phyloP scores from a whole-genome alignment of 35 echinoderm and acorn worm species.

The Ophiothrix spiculata region DNA sequence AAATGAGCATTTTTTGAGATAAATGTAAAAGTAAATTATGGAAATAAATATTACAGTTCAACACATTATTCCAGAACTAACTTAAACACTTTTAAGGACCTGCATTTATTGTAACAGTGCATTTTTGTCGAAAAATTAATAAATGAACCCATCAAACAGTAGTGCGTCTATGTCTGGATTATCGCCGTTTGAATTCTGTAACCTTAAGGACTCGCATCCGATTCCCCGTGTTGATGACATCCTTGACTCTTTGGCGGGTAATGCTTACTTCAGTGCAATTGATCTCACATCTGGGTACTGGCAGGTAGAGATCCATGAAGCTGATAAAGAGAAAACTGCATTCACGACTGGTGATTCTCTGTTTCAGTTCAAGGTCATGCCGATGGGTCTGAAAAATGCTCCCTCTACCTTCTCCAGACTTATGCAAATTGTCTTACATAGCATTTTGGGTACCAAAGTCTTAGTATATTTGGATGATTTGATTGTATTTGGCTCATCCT shows the following conservation, averaged over 20 bases:
- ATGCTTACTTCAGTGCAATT: constrained; percentile 28
- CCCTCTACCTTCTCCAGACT: constrained; percentile 23
- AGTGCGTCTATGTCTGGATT: constrained; percentile 43
- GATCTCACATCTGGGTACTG: constrained; percentile 33
- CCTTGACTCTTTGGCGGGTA: constrained; percentile 4
- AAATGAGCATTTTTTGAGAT: too few species aligned
- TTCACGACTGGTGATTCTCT: constrained; percentile 18
- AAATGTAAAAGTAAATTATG: too few species aligned
- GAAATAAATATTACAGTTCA: too few species aligned
- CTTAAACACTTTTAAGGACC: too few species aligned
- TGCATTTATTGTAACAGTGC: too few species aligned
- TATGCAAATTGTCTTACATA: constrained; percentile 41
- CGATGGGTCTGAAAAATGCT: neutral
- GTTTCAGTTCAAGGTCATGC: constrained; percentile 18
- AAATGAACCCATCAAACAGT: too few species aligned
- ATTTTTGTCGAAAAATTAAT: too few species aligned
- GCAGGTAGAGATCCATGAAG: constrained; percentile 33
- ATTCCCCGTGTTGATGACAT: constrained; percentile 28
- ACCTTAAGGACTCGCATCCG: constrained; percentile 25
- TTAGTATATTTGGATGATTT: constrained; percentile 53
- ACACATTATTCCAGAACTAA: too few species aligned
- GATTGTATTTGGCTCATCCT: constrained; percentile 42
- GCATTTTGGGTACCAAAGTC: constrained; percentile 10
- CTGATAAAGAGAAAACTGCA: constrained; percentile 45
- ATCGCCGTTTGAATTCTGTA: constrained; percentile 14